Percentiles rank a stretch among this genome's conserved stretches.
Evolutionary conservation across 2,888 invertebrate species (phyloP).

Genomic region (Diarsia mendica): DNA sequence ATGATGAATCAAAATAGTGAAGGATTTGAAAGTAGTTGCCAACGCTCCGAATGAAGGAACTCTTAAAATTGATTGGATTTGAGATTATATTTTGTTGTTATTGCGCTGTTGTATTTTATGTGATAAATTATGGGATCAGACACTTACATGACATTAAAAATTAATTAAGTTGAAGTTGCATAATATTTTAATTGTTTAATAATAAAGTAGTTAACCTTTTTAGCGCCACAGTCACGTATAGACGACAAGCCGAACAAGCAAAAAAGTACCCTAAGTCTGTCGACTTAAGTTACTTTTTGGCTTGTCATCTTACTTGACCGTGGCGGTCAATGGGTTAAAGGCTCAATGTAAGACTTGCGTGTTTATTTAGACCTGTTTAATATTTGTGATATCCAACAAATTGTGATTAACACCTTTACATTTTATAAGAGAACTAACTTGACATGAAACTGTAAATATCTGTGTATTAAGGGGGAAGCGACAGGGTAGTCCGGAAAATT

Average conservation of each 20-base stretch:
- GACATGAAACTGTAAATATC: neutral
- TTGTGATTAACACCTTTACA: constrained; percentile 7
- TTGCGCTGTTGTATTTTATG: neutral
- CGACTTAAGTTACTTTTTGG: too few species aligned
- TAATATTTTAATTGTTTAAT: neutral
- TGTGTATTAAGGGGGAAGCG: neutral
- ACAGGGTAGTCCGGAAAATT: too few species aligned
- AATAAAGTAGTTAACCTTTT: constrained; percentile 21
- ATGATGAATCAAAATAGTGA: neutral
- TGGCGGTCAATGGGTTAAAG: too few species aligned
- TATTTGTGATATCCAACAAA: constrained; percentile 46
- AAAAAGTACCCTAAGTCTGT: too few species aligned
- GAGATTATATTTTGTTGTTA: constrained; percentile 12
- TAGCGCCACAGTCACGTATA: too few species aligned
- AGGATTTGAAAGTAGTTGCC: neutral
- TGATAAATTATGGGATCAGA: constrained; percentile 11
- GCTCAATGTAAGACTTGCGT: constrained; percentile 48
- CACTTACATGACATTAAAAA: neutral
- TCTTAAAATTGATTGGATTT: neutral
- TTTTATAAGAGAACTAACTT: neutral
- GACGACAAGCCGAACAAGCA: too few species aligned
- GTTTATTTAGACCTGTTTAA: constrained; percentile 10
- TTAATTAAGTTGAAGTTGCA: neutral
- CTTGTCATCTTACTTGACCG: too few species aligned
- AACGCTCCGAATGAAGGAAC: neutral